Evolutionary conservation across 2,113 vertebrate species (phyloP).

Genomic region (Vireo altiloquus): DNA sequence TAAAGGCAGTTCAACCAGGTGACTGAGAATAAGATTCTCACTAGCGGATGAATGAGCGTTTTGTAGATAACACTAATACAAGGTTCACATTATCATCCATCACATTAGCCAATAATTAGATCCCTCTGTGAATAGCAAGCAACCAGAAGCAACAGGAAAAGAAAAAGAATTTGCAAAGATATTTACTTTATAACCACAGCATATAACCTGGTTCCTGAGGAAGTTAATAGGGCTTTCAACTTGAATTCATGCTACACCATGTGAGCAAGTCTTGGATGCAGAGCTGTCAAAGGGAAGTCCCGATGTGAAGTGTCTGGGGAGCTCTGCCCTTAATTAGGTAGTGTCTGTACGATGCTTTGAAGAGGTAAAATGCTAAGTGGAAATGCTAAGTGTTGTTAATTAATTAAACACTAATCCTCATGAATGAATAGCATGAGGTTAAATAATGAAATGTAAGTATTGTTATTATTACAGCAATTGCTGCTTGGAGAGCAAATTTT

Average conservation of each 20-base stretch:
- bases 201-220: not conserved
- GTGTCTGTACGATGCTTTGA: slow-evolving; percentile 24
- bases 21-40: not conserved
- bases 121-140: not conserved
- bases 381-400: slow-evolving; percentile 61
- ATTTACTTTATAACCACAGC: not conserved
- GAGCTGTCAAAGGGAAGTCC: slow-evolving; percentile 13
- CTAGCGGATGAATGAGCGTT: not conserved
- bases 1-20: slow-evolving; percentile 13
- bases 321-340: slow-evolving; percentile 55
- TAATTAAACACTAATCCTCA: slow-evolving; percentile 59
- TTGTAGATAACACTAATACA: not conserved
- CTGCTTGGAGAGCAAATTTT: slow-evolving; percentile 3
- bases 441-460: slow-evolving; percentile 63
- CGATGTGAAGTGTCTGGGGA: slow-evolving; percentile 25
- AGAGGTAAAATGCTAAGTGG: slow-evolving; percentile 53
- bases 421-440: slow-evolving; percentile 55
- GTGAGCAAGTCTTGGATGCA: not conserved
- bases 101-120: slow-evolving; percentile 5
- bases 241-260: not conserved
- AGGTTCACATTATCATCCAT: not conserved
- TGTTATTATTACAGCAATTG: slow-evolving; percentile 57
- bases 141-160: not conserved
- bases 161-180: not conserved
- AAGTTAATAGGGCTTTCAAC: not conserved